Evolutionary conservation across 1,140 invertebrate species (phyloP), one percentile per base, ranked within the genome.

Genomic region (Pogonomyrmex californicus): DNA sequence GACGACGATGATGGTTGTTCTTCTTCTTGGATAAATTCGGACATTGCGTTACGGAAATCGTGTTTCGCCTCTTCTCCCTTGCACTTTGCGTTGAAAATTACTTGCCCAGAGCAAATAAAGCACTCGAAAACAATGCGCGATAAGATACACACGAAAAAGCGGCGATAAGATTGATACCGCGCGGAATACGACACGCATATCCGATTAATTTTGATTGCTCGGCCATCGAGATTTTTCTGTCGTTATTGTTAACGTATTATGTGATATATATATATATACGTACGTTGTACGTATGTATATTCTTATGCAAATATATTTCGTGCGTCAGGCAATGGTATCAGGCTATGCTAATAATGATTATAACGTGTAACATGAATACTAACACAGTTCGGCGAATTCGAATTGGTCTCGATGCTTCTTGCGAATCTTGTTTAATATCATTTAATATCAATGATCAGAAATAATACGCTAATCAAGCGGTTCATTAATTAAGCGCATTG

Each of bases 51-150:
- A n/a, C 7, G 23, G 23, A 23, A 23, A 14, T 44, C 36, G n/a
- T 7, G 23, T 44, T 44, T 44, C 23, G 33, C 14, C 38, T 38
- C 33, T 47, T 14, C 7, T 68, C 9, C 9, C 41, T n/a, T 14
- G 33, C 33, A 10, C 12, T 78, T 56, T 33, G 36, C n/a, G 33
- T 12, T n/a, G 60, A 62, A 89, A 90, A 87, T 87, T 68, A 68
- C 58, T 51, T 12, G 56, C 30, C 63, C 76, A 70, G 75, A 85
- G 88, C 88, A 94, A 94, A 94, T 93, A 94, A 93, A 93, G 89
- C 88, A 94, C 93, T 94, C 91, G 91, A 94, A 93, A 93, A 92
- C 92, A 92, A 93, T 92, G 88, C 79, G 75, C 82, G 94, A 95
- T 95, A 95, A 95, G 94, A 95, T 95, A 93, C 7, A 88, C 70